Conservation (phyloP, 1,140 invertebrate species). For the Holotrichia oblita region DNA sequence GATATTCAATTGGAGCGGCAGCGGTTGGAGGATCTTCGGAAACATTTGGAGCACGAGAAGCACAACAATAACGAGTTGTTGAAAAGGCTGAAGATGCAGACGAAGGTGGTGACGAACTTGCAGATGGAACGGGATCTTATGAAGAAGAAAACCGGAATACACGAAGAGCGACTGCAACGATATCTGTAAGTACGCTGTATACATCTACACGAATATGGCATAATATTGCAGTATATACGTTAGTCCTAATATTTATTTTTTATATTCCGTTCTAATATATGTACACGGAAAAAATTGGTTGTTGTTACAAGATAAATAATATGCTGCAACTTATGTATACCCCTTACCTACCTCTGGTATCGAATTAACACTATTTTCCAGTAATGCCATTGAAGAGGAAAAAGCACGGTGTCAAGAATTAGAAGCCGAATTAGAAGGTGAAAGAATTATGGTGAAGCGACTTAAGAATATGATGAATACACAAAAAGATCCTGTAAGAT, state of each 20-base stretch:
- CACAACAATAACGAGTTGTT: conserved; percentile 42
- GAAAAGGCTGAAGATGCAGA: conserved; percentile 42
- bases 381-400: conserved; percentile 40
- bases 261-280: no score
- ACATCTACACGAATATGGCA: not conserved
- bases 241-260: no score
- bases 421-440: conserved; percentile 44
- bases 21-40: conserved; percentile 48
- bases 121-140: conserved; percentile 42
- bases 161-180: conserved; percentile 45
- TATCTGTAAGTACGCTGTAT: conserved; percentile 42
- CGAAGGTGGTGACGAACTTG: conserved; percentile 41
- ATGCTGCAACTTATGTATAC: no score
- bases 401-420: conserved; percentile 37
- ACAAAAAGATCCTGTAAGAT: conserved; percentile 39
- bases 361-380: conserved; percentile 36
- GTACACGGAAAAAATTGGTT: no score
- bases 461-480: conserved; percentile 39
- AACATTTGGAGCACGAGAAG: conserved; percentile 47
- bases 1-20: conserved; percentile 50
- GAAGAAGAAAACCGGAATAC: conserved; percentile 42
- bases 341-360: not conserved
- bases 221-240: no score
- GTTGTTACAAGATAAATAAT: no score
- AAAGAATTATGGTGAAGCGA: conserved; percentile 34